Conservation (phyloP, 1,140 invertebrate species). For the Paramacrobiotus metropolitanus region DNA sequence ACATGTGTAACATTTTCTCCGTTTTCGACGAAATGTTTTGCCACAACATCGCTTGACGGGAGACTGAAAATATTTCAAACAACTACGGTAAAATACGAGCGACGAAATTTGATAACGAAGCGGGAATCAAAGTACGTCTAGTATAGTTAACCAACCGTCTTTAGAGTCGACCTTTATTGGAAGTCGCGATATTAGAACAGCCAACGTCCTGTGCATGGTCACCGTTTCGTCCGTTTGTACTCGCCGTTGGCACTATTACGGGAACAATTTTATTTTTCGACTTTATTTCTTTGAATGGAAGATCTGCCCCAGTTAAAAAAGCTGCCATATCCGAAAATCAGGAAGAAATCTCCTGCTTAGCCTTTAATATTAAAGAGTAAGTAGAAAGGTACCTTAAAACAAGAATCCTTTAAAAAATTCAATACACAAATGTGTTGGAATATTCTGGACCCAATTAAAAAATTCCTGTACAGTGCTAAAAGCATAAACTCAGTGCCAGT, state of each 20-base stretch:
- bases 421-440: too few species aligned
- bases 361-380: background rate
- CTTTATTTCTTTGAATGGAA: background rate
- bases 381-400: background rate
- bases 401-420: too few species aligned
- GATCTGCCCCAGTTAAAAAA: background rate
- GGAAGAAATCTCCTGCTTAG: background rate
- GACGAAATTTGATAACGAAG: too few species aligned
- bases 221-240: background rate
- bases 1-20: background rate
- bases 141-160: too few species aligned
- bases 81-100: background rate
- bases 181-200: too few species aligned
- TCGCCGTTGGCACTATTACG: background rate
- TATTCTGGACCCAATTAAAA: too few species aligned
- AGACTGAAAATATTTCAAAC: background rate
- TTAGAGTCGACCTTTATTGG: too few species aligned
- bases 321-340: background rate
- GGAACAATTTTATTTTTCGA: background rate
- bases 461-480: too few species aligned
- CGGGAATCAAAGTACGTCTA: background rate
- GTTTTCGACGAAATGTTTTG: background rate
- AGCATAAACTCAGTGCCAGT: too few species aligned
- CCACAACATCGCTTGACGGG: background rate
- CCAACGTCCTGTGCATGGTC: background rate